These are phyloP conservation scores for Podargus strigoides DNA, from an alignment of 2,797 vertebrate genomes.

Conservation along the genomic window DNA sequence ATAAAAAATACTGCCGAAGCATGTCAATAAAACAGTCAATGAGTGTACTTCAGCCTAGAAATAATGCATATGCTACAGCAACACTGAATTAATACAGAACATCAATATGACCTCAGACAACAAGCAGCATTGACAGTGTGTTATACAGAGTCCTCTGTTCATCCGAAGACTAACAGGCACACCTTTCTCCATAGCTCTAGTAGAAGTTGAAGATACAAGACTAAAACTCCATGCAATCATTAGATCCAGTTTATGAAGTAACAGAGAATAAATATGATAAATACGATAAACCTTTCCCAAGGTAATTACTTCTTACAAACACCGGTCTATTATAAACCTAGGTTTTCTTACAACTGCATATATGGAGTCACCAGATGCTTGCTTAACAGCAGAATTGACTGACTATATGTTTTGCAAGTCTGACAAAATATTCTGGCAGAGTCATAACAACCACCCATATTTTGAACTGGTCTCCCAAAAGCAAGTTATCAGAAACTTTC, in stretches of 20 bases:
- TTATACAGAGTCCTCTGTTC: constrained; percentile 9
- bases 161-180: constrained; percentile 21
- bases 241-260: not conserved
- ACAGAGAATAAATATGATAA: not conserved
- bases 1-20: not conserved
- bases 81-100: constrained; percentile 52
- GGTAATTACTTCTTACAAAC: not conserved
- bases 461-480: not conserved
- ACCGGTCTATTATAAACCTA: not conserved
- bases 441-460: not conserved
- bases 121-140: constrained; percentile 9
- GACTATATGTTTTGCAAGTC: not conserved
- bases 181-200: constrained; percentile 1
- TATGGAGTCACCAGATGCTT: not conserved
- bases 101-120: constrained; percentile 57
- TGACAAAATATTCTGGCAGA: not conserved
- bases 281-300: not conserved
- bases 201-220: constrained; percentile 23
- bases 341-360: not conserved
- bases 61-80: not conserved
- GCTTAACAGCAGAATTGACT: not conserved
- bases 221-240: not conserved
- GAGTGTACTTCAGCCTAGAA: constrained; percentile 26
- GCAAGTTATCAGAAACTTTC: not conserved
- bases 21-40: not conserved